Conservation (phyloP, 2,888 invertebrate genomes). For the Meta bourneti region DNA sequence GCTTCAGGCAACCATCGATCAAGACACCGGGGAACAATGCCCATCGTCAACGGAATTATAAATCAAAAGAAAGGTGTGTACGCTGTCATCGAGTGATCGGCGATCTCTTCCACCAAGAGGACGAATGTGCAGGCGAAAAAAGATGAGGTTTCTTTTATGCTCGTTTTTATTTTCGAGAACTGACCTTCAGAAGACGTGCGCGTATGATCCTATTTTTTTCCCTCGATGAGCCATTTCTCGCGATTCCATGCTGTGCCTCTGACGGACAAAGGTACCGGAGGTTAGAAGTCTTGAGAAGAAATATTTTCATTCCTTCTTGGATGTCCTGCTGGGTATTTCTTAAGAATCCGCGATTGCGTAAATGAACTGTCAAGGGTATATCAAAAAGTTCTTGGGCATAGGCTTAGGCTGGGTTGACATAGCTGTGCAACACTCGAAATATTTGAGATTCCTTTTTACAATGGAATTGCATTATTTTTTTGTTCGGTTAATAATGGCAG, state of each 20-base stretch:
- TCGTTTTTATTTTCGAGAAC: background rate
- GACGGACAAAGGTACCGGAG: constrained; percentile 27
- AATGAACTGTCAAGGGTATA: constrained; percentile 20
- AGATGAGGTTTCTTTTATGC: background rate
- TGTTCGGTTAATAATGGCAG: background rate
- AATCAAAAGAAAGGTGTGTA: constrained; percentile 67
- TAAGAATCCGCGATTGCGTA: background rate
- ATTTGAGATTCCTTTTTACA: background rate
- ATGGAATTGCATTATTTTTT: background rate
- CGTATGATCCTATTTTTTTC: constrained; percentile 23
- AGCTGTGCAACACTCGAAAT: background rate
- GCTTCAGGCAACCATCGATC: constrained; percentile 38
- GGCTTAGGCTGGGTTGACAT: background rate
- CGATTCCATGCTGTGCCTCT: constrained; percentile 14
- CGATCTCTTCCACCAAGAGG: constrained; percentile 20
- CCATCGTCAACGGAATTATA: constrained; percentile 54
- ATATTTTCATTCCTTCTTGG: constrained; percentile 27
- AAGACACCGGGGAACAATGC: constrained; percentile 44
- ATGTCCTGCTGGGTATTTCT: background rate
- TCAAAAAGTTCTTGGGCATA: background rate
- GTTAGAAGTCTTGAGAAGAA: constrained; percentile 21
- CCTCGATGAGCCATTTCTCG: constrained; percentile 12
- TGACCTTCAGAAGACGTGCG: background rate
- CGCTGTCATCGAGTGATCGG: constrained; percentile 40
- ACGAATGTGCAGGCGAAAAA: background rate